phyloP scores from a whole-genome alignment of 2,113 vertebrate genomes.

The Bungarus multicinctus region DNA sequence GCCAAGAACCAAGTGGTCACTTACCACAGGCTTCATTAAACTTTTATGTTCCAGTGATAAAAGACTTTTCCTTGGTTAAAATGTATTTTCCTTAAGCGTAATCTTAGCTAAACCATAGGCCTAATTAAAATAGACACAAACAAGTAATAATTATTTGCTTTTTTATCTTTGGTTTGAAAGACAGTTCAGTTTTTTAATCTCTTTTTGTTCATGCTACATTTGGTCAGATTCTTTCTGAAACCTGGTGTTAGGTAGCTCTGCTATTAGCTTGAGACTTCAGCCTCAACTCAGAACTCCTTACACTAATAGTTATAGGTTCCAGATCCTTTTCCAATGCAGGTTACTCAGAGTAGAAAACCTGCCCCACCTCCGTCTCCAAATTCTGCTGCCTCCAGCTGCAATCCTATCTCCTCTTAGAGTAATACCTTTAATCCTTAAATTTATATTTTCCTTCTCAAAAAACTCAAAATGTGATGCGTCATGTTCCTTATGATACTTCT shows the following conservation, averaged over 20 bases:
- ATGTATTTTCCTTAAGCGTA: not conserved
- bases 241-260: not conserved
- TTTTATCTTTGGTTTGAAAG: not conserved
- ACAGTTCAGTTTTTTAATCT: not conserved
- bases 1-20: not conserved
- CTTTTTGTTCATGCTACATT: not conserved
- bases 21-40: not conserved
- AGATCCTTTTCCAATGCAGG: not conserved
- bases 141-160: not conserved
- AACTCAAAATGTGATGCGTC: not conserved
- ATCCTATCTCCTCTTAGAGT: not conserved
- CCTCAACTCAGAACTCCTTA: not conserved
- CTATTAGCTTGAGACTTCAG: not conserved
- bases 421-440: not conserved
- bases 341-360: not conserved
- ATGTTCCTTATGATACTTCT: not conserved
- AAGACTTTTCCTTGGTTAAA: not conserved
- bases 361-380: not conserved
- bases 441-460: not conserved
- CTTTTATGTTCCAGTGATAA: not conserved
- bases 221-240: not conserved
- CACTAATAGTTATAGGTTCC: not conserved
- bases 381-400: not conserved
- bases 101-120: not conserved
- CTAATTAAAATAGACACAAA: not conserved